Base-by-base conservation (phyloP, 2,797 vertebrate species). In the Myoxocephalus aenaeus region DNA sequence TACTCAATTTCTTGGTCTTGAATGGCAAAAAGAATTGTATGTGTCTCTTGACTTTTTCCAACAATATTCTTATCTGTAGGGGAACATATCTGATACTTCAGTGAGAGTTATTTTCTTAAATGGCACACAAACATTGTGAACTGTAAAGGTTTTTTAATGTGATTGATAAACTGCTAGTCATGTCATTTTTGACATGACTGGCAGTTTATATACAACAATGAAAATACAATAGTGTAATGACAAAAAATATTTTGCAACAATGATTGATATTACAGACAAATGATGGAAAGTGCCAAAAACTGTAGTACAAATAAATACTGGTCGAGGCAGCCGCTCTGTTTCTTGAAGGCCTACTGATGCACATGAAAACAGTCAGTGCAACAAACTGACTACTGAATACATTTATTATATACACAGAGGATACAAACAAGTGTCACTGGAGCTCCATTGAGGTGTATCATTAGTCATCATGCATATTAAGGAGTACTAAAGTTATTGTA, bases 391-490 rank as follows among this genome's bases (percentile, higher is more conserved):
- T 51, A 68, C 58, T 69, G 53, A 77, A 72, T 46, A 75, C 65
- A 77, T 40, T 65, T 57, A 75, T 68, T 74, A 59, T 77, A 63
- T 46, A 68, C 66, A 66, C 59, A 82, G 59, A 70, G n/a, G 51
- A 27, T 54, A 27, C 53, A 54, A 27, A 54, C n/a, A 58, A 76
- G 64, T 82, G 80, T 81, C 77, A 80, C 67, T 75, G 71, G 70
- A 88, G 80, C 62, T 83, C 76, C 2, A 20, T 12, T 76, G 68
- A 87, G 70, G 65, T 78, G 77, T 32, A 57, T 62, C 54, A 66
- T 59, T 63, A 78, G 59, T 76, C 64, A n/a, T 74, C 91, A 93
- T 93, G 92, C 91, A 89, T 87, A 86, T 84, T 8, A 77, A 68
- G 18, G 32, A 73, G 61, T 73, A 83, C 67, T 73, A 59, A 79